These are phyloP conservation scores for Ochotona curzoniae DNA, from an alignment of 2,113 vertebrate genomes.

Conservation along the genomic window DNA sequence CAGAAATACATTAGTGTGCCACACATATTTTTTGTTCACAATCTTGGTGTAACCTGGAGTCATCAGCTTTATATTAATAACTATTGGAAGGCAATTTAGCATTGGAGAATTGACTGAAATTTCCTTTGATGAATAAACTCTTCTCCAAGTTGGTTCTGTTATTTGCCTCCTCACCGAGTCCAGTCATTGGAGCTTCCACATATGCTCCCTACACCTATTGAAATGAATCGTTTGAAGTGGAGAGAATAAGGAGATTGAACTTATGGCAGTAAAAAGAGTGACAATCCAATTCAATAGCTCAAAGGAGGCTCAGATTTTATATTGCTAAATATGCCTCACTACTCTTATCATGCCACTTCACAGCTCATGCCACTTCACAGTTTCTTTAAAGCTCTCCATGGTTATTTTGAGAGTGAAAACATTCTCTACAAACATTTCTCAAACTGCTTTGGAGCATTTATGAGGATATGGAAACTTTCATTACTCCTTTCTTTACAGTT, in stretches of 20 bases:
- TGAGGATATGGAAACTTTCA: slow-evolving; percentile 58
- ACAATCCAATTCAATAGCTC: slow-evolving; percentile 63
- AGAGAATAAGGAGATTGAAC: slow-evolving; percentile 68
- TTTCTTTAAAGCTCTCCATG: slow-evolving; percentile 60
- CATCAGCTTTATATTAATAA: slow-evolving; percentile 43
- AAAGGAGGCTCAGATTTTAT: slow-evolving; percentile 62
- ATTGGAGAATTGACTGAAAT: slow-evolving; percentile 48
- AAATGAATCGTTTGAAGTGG: slow-evolving; percentile 64
- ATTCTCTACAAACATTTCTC: slow-evolving; percentile 68
- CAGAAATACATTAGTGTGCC: background rate
- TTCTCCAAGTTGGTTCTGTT: slow-evolving; percentile 11
- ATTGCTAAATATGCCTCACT: slow-evolving; percentile 65
- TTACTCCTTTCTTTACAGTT: slow-evolving; percentile 53
- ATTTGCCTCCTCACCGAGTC: slow-evolving; percentile 20
- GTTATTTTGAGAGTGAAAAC: slow-evolving; percentile 66
- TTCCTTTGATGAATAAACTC: slow-evolving; percentile 49
- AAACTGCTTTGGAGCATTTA: slow-evolving; percentile 55
- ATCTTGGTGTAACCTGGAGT: slow-evolving; percentile 25
- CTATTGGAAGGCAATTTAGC: slow-evolving; percentile 17
- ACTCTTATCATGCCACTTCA: slow-evolving; percentile 70
- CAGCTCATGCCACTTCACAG: slow-evolving; percentile 61
- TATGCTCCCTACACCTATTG: slow-evolving; percentile 45
- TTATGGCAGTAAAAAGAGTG: slow-evolving; percentile 64
- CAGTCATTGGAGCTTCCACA: slow-evolving; percentile 29
- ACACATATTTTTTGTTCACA: slow-evolving; percentile 17